Base-by-base conservation (phyloP, 2,113 vertebrate species). In the Tympanuchus pallidicinctus region DNA sequence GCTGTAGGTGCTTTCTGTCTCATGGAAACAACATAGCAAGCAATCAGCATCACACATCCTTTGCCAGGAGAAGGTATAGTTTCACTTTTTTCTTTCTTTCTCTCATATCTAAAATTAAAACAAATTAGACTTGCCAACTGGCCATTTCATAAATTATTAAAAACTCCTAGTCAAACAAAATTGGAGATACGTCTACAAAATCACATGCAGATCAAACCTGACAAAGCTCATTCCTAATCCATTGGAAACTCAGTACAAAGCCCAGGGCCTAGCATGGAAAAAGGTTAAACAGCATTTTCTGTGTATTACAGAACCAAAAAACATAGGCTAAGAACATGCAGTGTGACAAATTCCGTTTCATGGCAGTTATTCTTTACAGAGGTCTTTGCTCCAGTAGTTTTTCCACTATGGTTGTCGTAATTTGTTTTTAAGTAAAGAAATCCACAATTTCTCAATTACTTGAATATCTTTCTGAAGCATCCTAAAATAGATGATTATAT, bases 321-420 rank as follows among this genome's bases (percentile, higher is more conserved):
- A 27, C 22, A 11, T 59, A n/a, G 72, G 76, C 95, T 85, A 83
- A 40, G 80, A 90, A 17, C 36, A 85, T 82, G 90, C 61, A 88
- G 65, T 12, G 42, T 67, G 8, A 28, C 47, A 69, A 84, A 17
- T 28, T n/a, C 40, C 13, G 45, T 63, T 40, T 38, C 20, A 40
- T 27, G 36, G 17, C 24, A 63, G 15, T 64, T 30, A 28, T 63
- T 64, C 36, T 50, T 52, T 40, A 25, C 45, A n/a, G 15, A 78
- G 45, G 21, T 38, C 60, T 50, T 78, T 63, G 48, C 60, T 21
- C 61, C 16, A 38, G 34, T 50, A 34, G 11, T 45, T 77, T 38
- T 40, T 48, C 30, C 75, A 40, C 28, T 32, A 50, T 16, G 40
- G 45, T 7, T 50, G 20, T 50, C 60, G 30, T 36, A 24, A 24